These are phyloP conservation scores for Diplolepis rosae DNA, from an alignment of 2,888 invertebrate genomes.

Conservation along the genomic window DNA sequence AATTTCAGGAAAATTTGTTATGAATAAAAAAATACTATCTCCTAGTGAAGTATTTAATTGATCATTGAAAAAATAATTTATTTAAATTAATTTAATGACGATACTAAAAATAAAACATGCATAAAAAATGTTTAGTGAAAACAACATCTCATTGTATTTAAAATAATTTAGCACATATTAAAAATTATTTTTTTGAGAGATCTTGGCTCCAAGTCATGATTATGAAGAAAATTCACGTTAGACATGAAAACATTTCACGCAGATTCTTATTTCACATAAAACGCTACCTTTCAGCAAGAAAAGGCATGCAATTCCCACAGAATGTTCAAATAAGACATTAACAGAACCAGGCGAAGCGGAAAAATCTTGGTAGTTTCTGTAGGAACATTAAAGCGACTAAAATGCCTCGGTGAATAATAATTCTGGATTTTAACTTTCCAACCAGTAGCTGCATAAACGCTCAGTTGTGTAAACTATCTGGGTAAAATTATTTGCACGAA, in stretches of 20 bases:
- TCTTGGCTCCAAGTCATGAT: too few species aligned
- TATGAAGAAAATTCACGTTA: too few species aligned
- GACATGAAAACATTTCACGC: neutral
- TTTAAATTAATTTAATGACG: too few species aligned
- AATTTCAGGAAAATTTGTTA: too few species aligned
- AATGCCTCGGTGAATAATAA: slow-evolving; percentile 44
- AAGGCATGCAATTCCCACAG: neutral
- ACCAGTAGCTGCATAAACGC: slow-evolving; percentile 2
- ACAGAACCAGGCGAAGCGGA: slow-evolving; percentile 21
- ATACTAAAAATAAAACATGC: too few species aligned
- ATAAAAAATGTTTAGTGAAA: too few species aligned
- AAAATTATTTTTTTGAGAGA: too few species aligned
- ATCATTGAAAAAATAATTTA: too few species aligned
- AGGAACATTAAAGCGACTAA: slow-evolving; percentile 45
- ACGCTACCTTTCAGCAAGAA: neutral
- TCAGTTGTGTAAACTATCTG: neutral
- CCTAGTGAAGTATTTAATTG: too few species aligned
- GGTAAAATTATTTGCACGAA: neutral
- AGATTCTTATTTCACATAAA: neutral
- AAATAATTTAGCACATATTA: too few species aligned
- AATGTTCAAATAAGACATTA: slow-evolving; percentile 39
- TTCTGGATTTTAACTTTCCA: slow-evolving; percentile 26
- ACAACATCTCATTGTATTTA: too few species aligned
- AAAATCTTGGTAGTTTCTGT: slow-evolving; percentile 43
- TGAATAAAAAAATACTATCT: too few species aligned